Base-by-base conservation (phyloP, 1,140 invertebrate species). In the Bombyx mandarina region DNA sequence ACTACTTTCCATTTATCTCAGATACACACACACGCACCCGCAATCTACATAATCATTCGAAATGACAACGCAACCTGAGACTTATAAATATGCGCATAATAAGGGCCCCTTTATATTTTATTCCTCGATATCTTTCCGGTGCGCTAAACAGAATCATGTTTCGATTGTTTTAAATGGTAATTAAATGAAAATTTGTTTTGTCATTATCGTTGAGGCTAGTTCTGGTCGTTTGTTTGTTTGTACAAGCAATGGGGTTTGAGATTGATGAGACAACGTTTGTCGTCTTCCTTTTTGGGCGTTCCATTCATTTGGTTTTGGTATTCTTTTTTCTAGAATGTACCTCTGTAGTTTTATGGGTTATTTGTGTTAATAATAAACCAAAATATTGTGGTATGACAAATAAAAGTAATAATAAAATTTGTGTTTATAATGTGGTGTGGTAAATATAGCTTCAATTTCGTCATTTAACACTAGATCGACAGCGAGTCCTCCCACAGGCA, bases 61-160 rank as follows among this genome's bases (percentile, higher is more conserved):
- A 35, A 35, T 35, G 26, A 35, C 26, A 35, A 35, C 26, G 26
- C 26, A 35, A 35, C 26, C 26, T 5, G 26, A 35, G 26, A 35
- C 26, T 35, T 35, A 35, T 35, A 35, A 35, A 35, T 61, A 74
- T 74, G 72, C 65, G 67, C 70, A 77, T 77, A 70, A 58, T 63
- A 62, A 18, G 44, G 7, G 18, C 12, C 44, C 53, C 43, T 43
- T 35, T 35, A 35, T 35, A 35, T 53, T 53, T 67, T 62, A 35
- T 54, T 54, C 43, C 45, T 44, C 18, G 12, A 22, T 54, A 26
- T 26, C 43, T 52, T 54, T 43, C 43, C n/a, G 53, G 44, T 44
- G 45, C 43, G 53, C 45, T 54, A 54, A 52, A 54, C 48, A 49
- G n/a, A 10, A 22, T 22, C 7, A 12, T 9, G 48, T 49, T 54